Base-by-base conservation (phyloP, 2,888 invertebrate genomes). In the Heliconius erato region DNA sequence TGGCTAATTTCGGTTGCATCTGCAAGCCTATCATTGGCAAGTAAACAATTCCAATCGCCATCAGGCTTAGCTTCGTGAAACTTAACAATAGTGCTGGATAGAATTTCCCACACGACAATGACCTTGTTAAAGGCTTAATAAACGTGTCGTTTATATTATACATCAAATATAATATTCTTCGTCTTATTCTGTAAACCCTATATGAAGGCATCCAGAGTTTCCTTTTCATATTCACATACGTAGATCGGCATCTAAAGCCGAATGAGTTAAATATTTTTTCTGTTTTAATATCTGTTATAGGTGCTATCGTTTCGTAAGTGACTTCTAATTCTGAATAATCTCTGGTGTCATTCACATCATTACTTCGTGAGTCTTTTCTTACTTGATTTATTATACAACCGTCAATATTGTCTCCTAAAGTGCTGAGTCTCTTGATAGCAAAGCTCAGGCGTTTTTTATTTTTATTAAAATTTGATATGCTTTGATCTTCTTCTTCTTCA, bases 361-460 rank as follows among this genome's bases (percentile, higher is more conserved):
- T 92, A 67, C 89, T 87, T 79, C 90, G 86, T 7, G 94, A 94
- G 88, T 94, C 93, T 88, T 91, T 92, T 89, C 94, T 92, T 35
- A 90, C 90, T 89, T 95, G 94, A 87, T 94, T 95, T 76, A 89
- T 89, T 86, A 96, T 96, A 83, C 92, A 95, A 85, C 94, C 96
- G 85, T 96, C 96, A 84, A 96, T 91, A 88, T 92, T 95, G 88
- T 95, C 96, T 85, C 96, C 95, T 90, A 96, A 91, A 80, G 90
- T 92, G 88, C 96, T 96, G 89, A 96, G 93, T 93, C 96, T 94
- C 90, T 95, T 96, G 80, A 96, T 95, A 84, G 94, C 94, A 80
- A 91, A 88, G 86, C 94, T 95, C 84, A 96, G 90, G 80, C 92
- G 92, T 87, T 92, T 92, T 84, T 92, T 94, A 85, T 90, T 91